A percentile compares a stretch with the other conserved stretches of the same genome.
These are phyloP conservation scores for Mastomys coucha DNA, from an alignment of 2,113 vertebrate genomes.

Conservation along the genomic window DNA sequence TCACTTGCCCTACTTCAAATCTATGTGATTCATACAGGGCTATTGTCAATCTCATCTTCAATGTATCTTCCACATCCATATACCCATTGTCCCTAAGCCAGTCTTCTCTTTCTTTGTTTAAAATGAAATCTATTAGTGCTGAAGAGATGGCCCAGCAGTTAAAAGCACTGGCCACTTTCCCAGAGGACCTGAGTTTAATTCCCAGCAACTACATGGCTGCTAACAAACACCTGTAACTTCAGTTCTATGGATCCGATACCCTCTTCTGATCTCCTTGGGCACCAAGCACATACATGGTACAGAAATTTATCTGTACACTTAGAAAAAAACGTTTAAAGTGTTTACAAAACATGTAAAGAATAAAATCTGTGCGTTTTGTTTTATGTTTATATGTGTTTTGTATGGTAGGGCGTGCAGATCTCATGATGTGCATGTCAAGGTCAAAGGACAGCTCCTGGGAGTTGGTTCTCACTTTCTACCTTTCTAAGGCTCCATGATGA, in stretches of 20 bases:
- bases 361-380: background rate
- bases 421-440: background rate
- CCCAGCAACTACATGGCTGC: background rate
- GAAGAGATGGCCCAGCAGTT: background rate
- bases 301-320: background rate
- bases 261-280: background rate
- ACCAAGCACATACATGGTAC: background rate
- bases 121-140: background rate
- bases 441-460: background rate
- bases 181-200: background rate
- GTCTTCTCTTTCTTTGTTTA: background rate
- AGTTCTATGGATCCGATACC: background rate
- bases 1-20: background rate
- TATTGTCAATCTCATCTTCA: background rate
- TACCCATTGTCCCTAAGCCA: background rate
- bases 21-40: background rate
- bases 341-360: background rate
- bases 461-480: background rate
- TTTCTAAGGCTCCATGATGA: background rate
- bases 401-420: no score
- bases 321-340: background rate
- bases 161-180: background rate
- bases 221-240: background rate
- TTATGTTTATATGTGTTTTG: background rate
- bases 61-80: background rate